Conservation (phyloP, 2,797 vertebrate genomes). For the Syndactyla subalaris region DNA sequence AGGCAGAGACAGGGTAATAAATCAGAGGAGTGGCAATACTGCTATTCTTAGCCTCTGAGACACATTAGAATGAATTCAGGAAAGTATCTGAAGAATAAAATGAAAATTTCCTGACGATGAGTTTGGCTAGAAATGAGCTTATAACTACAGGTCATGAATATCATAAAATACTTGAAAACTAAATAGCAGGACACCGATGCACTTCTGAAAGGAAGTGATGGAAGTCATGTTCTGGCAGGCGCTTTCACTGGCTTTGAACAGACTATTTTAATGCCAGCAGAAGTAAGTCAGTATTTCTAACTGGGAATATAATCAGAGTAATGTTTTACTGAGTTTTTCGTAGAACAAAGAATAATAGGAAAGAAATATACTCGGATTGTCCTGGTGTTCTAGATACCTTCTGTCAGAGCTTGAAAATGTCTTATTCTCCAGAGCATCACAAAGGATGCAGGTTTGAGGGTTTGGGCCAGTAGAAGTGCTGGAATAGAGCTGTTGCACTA, state of each 20-base stretch:
- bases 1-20: neutral
- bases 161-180: slow-evolving; percentile 4
- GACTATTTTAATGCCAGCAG: neutral
- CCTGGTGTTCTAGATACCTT: neutral
- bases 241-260: slow-evolving; percentile 13
- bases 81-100: neutral
- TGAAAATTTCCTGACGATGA: neutral
- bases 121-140: neutral
- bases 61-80: neutral
- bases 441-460: neutral
- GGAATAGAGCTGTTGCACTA: neutral
- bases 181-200: neutral
- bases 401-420: neutral
- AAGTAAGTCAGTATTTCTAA: neutral
- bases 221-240: slow-evolving; percentile 23
- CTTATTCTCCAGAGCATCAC: neutral
- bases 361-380: neutral
- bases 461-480: neutral
- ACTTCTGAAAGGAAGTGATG: slow-evolving; percentile 32
- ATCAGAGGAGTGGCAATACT: neutral
- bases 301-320: neutral
- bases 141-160: neutral
- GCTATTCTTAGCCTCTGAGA: neutral
- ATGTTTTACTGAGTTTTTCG: neutral
- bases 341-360: neutral